Base-by-base conservation (phyloP, 2,888 invertebrate species). In the Clivina fossor region DNA sequence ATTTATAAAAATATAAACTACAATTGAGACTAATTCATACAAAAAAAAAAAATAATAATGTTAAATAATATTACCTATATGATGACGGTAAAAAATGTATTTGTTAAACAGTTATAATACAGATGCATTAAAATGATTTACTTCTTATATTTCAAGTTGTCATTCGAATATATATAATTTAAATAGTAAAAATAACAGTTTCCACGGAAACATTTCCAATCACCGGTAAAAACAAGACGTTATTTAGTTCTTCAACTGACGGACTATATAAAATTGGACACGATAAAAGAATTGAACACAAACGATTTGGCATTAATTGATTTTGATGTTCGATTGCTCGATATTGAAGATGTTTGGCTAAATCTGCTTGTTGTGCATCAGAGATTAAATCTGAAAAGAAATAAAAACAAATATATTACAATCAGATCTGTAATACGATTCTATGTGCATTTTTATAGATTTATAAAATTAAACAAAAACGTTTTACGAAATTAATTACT, bases 181-280 rank as follows among this genome's bases (percentile, higher is more conserved):
- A 72, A 59, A 75, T 74, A 2, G 74, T 74, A 18, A 68, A 63
- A 48, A 76, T 71, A n/a, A 76, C 69, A 40, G 68, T 71, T 65
- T 75, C 76, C 22, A 76, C 69, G 1, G 73, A 69, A 13, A 75
- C 67, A 30, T 65, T 54, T 7, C 75, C 75, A 38, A 75, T 74
- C 19, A 75, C 69, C 3, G 74, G 72, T 50, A 69, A 68, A 63
- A 76, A 75, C 3, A 75, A 57, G 7, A 67, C 50, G n/a, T 64
- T 62, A 56, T 70, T 65, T 20, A 75, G 44, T 24, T 64, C 61
- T 3, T 61, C 60, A 11, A 70, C 60, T n/a, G 68, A 64, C 2
- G 69, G 69, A 2, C 62, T 61, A 58, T 68, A 69, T 3, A 74
- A 59, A n/a, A 69, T 56, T 1, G 71, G 68, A 16, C 70, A 49